Evolutionary conservation across 2,797 vertebrate genomes (phyloP).

Genomic region (Eleutherodactylus coqui): DNA sequence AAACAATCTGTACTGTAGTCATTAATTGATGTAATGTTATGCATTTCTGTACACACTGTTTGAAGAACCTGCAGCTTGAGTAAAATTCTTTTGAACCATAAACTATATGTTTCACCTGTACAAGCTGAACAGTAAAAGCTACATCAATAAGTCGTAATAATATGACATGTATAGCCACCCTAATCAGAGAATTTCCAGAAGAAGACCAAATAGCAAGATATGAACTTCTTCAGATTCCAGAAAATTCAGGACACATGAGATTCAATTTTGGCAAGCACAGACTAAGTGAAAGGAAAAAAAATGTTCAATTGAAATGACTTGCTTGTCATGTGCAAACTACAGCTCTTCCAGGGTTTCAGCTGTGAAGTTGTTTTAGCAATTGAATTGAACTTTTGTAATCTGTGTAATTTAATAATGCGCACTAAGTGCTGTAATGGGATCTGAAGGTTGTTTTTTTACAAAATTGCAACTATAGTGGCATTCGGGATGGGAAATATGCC

Average conservation of each 20-base stretch:
- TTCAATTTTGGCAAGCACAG: background rate
- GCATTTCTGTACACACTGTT: too few relatives aligned
- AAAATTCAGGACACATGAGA: background rate
- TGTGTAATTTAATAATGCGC: constrained; percentile 17
- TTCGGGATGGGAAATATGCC: background rate
- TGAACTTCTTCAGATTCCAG: background rate
- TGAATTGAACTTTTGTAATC: background rate
- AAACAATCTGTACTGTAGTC: too few relatives aligned
- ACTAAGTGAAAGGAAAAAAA: background rate
- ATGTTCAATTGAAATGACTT: background rate
- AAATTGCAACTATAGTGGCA: constrained; percentile 17
- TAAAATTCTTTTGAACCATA: too few relatives aligned
- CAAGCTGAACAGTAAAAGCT: too few relatives aligned
- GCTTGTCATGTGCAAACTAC: background rate
- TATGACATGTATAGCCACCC: too few relatives aligned
- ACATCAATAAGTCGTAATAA: too few relatives aligned
- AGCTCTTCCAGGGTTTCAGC: background rate
- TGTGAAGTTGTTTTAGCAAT: background rate
- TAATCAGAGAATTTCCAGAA: too few relatives aligned
- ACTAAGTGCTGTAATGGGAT: constrained; percentile 24
- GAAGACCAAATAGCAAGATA: background rate
- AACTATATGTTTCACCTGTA: too few relatives aligned
- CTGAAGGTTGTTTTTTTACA: constrained; percentile 8
- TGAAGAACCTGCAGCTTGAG: too few relatives aligned
- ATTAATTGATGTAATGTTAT: too few relatives aligned